phyloP scores from a whole-genome alignment of 1,140 invertebrate species.

The Drosophila melanica region DNA sequence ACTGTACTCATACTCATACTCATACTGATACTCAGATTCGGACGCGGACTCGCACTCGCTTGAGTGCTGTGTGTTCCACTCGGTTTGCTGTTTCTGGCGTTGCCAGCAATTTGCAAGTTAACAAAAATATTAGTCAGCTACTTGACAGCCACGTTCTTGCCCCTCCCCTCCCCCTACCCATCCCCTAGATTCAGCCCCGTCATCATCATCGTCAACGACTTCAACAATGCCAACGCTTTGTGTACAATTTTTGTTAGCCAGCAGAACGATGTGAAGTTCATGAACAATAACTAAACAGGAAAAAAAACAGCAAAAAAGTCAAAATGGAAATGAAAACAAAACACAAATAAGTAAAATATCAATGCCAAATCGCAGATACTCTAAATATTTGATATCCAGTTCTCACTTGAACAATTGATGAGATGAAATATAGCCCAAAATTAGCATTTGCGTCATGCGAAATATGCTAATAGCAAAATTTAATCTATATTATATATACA shows the following conservation, averaged over 20 bases:
- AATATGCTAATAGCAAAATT: too few relatives aligned
- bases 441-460: too few relatives aligned
- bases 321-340: constrained; percentile 46
- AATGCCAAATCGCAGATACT: constrained; percentile 15
- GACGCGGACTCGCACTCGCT: not conserved
- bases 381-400: not conserved
- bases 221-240: constrained; percentile 65
- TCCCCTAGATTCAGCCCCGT: constrained; percentile 2
- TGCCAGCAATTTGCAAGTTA: constrained; percentile 52
- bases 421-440: too few relatives aligned
- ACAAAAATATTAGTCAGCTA: constrained; percentile 68
- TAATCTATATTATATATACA: too few relatives aligned
- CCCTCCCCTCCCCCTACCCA: not conserved
- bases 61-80: constrained; percentile 1
- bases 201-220: constrained; percentile 22
- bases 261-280: constrained; percentile 59
- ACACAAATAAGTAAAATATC: constrained; percentile 3
- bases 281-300: constrained; percentile 53
- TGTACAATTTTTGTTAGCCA: constrained; percentile 38
- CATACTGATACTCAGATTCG: not conserved
- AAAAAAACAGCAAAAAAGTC: constrained; percentile 46
- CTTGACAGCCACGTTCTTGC: constrained; percentile 51
- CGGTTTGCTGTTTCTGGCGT: constrained; percentile 13
- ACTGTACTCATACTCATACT: not conserved
- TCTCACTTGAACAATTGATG: too few relatives aligned